Base-by-base conservation (phyloP, 2,888 invertebrate species). In the Agrochola circellaris region DNA sequence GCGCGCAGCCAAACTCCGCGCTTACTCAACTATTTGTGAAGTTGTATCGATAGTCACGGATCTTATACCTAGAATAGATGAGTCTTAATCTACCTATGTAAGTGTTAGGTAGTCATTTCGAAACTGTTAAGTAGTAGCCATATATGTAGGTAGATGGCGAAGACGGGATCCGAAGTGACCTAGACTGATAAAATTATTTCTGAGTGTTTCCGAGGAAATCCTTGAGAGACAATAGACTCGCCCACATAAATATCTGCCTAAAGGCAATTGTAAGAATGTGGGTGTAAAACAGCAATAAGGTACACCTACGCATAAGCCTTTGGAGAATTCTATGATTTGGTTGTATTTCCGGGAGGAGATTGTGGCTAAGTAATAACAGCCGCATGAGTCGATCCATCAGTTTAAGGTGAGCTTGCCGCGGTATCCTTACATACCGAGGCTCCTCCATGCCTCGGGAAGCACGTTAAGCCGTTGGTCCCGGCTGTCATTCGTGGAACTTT, bases 21-120 rank as follows among this genome's bases (percentile, higher is more conserved):
- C 62, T 67, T 26, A 42, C 42, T 54, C 26, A 65, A 73, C 42
- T 73, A 71, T 79, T 83, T 48, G n/a, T 38, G 20, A 61, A 62
- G 34, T 70, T 26, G n/a, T 78, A 79, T 73, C 23, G 48, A 71
- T n/a, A 79, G 20, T 42, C 34, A 62, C n/a, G 0, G 23, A 23
- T 4, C 17, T 30, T 30, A 23, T 51, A 26, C 3, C 13, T 60
- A 58, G 23, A 66, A 66, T 60, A 30, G 1, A 51, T 58, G 23
- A 42, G 48, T 60, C 15, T 60, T 42, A 11, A 11, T n/a, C 11
- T 58, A 42, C 11, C 42, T 42, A 11, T 9, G 6, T 30, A n/a
- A 30, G 34, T 38, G 48, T 34, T n/a, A 67, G 2, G 23, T 69
- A 30, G 42, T 34, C 2, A 45, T 56, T 64, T 56, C 17, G n/a